Evolutionary conservation across 2,888 invertebrate species (phyloP).

Genomic region (Monopis laevigella): DNA sequence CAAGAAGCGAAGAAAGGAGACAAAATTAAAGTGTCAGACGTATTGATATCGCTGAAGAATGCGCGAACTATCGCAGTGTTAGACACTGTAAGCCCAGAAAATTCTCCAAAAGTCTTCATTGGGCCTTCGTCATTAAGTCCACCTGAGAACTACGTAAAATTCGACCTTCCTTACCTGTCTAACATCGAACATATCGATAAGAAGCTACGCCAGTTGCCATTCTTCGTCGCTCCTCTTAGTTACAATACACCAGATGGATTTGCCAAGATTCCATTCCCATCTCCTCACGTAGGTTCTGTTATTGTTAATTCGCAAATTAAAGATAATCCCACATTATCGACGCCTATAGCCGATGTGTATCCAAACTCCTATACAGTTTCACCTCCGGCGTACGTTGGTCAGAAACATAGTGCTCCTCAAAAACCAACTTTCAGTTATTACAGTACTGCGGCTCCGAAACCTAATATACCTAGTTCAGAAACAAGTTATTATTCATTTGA

Average conservation of each 20-base stretch:
- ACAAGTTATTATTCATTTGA: slow-evolving; percentile 52
- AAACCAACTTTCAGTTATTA: slow-evolving; percentile 51
- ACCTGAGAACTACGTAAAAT: slow-evolving; percentile 79
- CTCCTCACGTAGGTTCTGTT: slow-evolving; percentile 88
- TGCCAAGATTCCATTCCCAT: slow-evolving; percentile 85
- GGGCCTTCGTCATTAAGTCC: slow-evolving; percentile 79
- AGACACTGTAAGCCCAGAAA: slow-evolving; percentile 73
- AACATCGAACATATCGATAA: slow-evolving; percentile 75
- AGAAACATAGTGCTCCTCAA: slow-evolving; percentile 39
- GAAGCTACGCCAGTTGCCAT: slow-evolving; percentile 79
- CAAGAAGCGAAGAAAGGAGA: slow-evolving; percentile 52
- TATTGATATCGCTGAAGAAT: slow-evolving; percentile 73
- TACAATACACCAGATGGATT: slow-evolving; percentile 86
- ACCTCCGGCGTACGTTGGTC: slow-evolving; percentile 27
- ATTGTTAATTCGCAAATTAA: slow-evolving; percentile 71
- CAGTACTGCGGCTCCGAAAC: slow-evolving; percentile 46
- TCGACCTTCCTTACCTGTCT: slow-evolving; percentile 84
- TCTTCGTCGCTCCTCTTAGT: slow-evolving; percentile 86
- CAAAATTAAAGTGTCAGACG: slow-evolving; percentile 73
- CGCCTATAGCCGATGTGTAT: slow-evolving; percentile 25
- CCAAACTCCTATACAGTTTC: slow-evolving; percentile 32
- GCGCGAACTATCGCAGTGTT: slow-evolving; percentile 81
- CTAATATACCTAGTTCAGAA: slow-evolving; percentile 29
- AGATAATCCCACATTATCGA: slow-evolving; percentile 29
- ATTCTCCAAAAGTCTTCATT: slow-evolving; percentile 81